Evolutionary conservation across 2,888 invertebrate genomes (phyloP).

Genomic region (Eubasilissa splendida): DNA sequence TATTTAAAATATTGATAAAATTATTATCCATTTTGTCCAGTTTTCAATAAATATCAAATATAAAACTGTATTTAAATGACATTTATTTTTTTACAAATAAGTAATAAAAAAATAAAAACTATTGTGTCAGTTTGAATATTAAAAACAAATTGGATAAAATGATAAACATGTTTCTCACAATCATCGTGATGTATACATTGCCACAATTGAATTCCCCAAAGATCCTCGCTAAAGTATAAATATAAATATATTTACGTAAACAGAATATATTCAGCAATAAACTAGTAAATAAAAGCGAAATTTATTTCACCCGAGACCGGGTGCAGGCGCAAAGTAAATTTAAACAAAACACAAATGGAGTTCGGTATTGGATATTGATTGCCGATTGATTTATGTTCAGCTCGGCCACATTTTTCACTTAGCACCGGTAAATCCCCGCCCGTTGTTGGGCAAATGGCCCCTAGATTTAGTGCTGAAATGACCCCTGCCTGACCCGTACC

Average conservation of each 20-base stretch:
- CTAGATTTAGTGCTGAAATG: conserved; percentile 39
- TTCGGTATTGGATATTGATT: conserved; percentile 48
- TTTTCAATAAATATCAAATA: no score
- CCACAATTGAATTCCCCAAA: no score
- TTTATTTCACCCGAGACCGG: conserved; percentile 3
- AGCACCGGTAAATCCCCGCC: conserved; percentile 37
- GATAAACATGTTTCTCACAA: not conserved
- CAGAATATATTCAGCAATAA: not conserved
- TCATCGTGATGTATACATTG: no score
- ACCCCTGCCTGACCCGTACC: conserved; percentile 39
- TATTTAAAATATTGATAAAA: no score
- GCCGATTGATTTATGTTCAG: conserved; percentile 44
- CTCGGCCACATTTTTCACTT: conserved; percentile 48
- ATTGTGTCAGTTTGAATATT: not conserved
- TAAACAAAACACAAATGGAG: conserved; percentile 42
- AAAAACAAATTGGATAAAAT: not conserved
- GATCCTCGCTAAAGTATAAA: no score
- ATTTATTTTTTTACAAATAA: no score
- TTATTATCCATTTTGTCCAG: no score
- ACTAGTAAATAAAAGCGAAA: conserved; percentile 5
- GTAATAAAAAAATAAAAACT: no score
- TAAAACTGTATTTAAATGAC: no score
- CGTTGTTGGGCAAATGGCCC: conserved; percentile 43
- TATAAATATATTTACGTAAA: no score
- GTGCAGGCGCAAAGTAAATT: conserved; percentile 29